Evolutionary conservation across 2,797 vertebrate genomes (phyloP).

Genomic region (Pitangus sulphuratus): DNA sequence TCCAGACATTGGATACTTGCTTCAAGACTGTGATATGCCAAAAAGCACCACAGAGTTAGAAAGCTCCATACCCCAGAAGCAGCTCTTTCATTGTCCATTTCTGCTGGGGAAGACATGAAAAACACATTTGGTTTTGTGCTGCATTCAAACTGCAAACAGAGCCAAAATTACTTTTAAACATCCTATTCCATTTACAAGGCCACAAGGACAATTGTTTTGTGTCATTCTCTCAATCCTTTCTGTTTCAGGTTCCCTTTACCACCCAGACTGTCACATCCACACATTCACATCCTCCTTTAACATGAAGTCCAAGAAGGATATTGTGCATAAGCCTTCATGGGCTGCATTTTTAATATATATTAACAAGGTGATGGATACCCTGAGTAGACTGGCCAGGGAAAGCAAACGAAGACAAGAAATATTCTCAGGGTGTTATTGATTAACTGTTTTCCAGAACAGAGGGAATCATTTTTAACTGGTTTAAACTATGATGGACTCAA

Average conservation of each 20-base stretch:
- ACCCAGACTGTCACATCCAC: neutral
- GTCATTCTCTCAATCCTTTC: neutral
- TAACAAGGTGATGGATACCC: neutral
- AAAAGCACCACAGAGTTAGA: neutral
- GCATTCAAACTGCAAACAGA: neutral
- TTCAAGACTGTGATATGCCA: neutral
- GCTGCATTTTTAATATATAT: constrained; percentile 36
- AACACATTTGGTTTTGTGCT: neutral
- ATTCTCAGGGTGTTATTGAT: constrained; percentile 69
- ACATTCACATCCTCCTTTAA: neutral
- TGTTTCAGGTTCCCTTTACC: neutral
- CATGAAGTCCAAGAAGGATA: neutral
- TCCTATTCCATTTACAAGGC: neutral
- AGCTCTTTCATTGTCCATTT: neutral
- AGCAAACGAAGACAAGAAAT: constrained; percentile 48
- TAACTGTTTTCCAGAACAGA: constrained; percentile 64
- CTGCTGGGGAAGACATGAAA: neutral
- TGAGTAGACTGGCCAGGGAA: constrained; percentile 2
- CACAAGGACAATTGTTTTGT: neutral
- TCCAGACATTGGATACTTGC: neutral
- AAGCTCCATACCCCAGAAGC: neutral
- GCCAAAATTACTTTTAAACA: neutral
- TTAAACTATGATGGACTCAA: constrained; percentile 68
- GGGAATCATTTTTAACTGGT: constrained; percentile 67
- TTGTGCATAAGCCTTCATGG: neutral